Base-by-base conservation (phyloP, 2,113 vertebrate genomes). In the Spermophilus dauricus region DNA sequence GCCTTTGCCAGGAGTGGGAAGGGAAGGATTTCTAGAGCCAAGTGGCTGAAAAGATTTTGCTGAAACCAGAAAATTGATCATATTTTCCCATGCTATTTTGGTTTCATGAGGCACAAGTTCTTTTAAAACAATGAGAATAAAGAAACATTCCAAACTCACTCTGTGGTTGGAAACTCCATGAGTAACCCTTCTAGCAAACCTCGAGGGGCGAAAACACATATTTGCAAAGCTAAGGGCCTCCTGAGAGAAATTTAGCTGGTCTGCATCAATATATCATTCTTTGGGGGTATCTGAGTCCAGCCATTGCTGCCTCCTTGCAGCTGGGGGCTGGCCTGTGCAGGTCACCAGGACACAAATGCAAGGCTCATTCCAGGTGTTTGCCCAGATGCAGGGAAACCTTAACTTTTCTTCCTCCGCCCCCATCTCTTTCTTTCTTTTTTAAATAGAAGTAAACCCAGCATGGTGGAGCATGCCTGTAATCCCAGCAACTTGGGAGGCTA, bases 161-260 rank as follows among this genome's bases (percentile, higher is more conserved):
- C 91, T 98, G 97, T 93, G 96, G 95, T 98, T 97, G 95, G 95
- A 97, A 98, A 98, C 63, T 94, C 82, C 85, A 83, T 95, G 96
- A 97, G 77, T 95, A 96, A 96, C 89, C 53, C 8, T 95, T 95
- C 45, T 63, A 94, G 94, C 56, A 91, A 95, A 95, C 86, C 97
- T 91, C 70, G 10, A 96, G 93, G 58, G 92, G 48, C 82, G 26
- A 63, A 92, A 82, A 75, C 81, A 91, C 90, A 83, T 76, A 77
- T 65, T 95, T 42, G 34, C 73, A 81, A 63, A 86, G 83, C n/a
- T 3, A 56, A 77, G 51, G 81, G 56, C 48, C 85, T 63, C 17
- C 48, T 39, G 39, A 45, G 81, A 87, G 90, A 78, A 88, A 77
- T 28, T 85, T 89, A 91, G 95, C 92, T 92, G 92, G 80, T 72